Evolutionary conservation across 2,888 invertebrate genomes (phyloP).

Genomic region (Ectemnius lituratus): DNA sequence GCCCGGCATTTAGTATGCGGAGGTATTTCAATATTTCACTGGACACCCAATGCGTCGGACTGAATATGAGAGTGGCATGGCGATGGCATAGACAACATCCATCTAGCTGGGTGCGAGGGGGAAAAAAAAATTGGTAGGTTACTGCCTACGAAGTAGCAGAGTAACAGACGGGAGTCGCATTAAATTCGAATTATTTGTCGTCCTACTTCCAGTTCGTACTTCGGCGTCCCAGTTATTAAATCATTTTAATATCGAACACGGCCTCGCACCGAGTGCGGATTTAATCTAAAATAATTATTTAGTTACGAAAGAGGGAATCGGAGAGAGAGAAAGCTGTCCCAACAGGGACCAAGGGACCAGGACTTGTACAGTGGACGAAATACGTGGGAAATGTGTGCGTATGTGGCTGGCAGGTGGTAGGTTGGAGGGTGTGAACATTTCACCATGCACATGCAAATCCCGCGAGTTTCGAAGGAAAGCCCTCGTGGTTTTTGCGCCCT

Average conservation of each 20-base stretch:
- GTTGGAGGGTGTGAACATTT: slow-evolving; percentile 11
- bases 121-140: no score
- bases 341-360: background rate
- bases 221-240: slow-evolving; percentile 40
- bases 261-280: slow-evolving; percentile 32
- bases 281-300: slow-evolving; percentile 47
- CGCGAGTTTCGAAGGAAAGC: slow-evolving; percentile 49
- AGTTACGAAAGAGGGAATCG: background rate
- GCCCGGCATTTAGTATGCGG: no score
- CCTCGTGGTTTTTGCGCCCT: slow-evolving; percentile 51
- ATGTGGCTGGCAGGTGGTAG: slow-evolving; percentile 7
- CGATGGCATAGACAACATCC: no score
- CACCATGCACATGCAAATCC: slow-evolving; percentile 47
- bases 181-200: slow-evolving; percentile 4
- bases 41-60: no score
- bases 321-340: background rate
- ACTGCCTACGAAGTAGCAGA: background rate
- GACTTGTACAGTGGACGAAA: slow-evolving; percentile 7
- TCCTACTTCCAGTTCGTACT: slow-evolving; percentile 36
- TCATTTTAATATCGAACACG: slow-evolving; percentile 45
- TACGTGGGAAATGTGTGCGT: background rate
- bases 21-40: no score
- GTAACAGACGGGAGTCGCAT: background rate
- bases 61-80: no score
- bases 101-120: no score